Conservation (phyloP, 2,888 invertebrate species). For the Cheilosia grossa region DNA sequence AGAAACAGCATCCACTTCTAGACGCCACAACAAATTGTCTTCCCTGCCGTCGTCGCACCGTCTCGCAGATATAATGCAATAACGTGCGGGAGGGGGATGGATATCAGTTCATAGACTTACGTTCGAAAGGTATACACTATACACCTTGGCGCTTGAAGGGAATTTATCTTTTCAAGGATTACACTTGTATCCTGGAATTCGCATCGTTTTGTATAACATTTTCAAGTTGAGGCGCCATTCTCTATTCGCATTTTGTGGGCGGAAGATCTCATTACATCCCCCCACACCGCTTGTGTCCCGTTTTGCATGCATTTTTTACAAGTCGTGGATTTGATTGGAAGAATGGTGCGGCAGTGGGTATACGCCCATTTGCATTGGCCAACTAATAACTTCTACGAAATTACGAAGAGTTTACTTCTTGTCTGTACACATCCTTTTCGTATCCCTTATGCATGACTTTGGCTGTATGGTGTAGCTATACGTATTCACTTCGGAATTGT, state of each 20-base stretch:
- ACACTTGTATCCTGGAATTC: not conserved
- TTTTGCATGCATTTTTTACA: too few species aligned
- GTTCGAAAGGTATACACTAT: not conserved
- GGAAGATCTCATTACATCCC: not conserved
- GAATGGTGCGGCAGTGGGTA: not conserved
- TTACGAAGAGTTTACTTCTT: conserved; percentile 23
- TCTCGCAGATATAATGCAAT: not conserved
- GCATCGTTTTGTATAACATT: not conserved
- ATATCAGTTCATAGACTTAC: not conserved
- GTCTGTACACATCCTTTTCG: conserved; percentile 1
- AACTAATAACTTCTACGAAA: conserved; percentile 36
- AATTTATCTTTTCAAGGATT: conserved; percentile 11
- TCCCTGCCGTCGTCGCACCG: conserved; percentile 13
- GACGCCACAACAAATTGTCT: conserved; percentile 45
- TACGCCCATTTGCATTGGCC: not conserved
- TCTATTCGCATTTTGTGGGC: conserved; percentile 1
- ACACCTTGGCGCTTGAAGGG: not conserved
- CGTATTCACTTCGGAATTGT: conserved; percentile 7
- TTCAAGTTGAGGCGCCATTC: conserved; percentile 1
- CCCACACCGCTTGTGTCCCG: not conserved
- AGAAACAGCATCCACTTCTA: conserved; percentile 46
- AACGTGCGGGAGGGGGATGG: too few species aligned
- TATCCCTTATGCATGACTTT: not conserved
- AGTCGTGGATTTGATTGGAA: too few species aligned
- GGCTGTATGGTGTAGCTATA: too few species aligned